Base-by-base conservation (phyloP, 1,140 invertebrate genomes). In the Zaprionus camerounensis region DNA sequence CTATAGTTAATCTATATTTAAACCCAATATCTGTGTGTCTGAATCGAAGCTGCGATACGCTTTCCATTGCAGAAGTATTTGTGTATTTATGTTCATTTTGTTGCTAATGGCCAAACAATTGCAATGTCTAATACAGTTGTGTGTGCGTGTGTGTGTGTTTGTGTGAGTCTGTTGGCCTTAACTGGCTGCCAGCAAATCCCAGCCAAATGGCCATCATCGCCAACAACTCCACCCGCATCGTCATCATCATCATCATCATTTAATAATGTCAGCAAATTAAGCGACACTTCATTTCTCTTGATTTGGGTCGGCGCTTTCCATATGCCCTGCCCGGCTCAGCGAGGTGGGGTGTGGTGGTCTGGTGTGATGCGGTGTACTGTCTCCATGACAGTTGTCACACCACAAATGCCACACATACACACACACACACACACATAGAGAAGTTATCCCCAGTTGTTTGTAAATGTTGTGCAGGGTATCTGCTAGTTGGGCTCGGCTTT, bases 201-300 rank as follows among this genome's bases (percentile, higher is more conserved):
- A 73, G 49, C 65, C 71, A 73, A 73, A 73, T 59, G 57, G 56
- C 56, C 38, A 68, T 55, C 63, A 68, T 51, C 63, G 28, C 24
- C 67, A 34, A 34, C 31, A 34, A 28, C 59, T 51, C 22, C 69
- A 55, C 55, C 41, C 44, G n/a, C 69, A 76, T 63, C 24, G 20
- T 28, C 36, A 66, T 44, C 51, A 44, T 53, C 73, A 71, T 71
- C 51, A 76, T 71, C 73, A 65, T 71, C 73, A 71, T 76, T 79
- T 82, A 91, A 92, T 91, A 92, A 86, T 91, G 91, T 91, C 91
- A 91, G 87, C 91, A 92, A 92, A 92, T 92, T 92, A 92, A 92
- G 85, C 87, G 91, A 91, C 91, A 92, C 91, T 91, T 92, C 91
- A 92, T 92, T 92, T 84, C 85, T 92, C 91, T 92, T 92, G 91